Evolutionary conservation across 1,140 invertebrate genomes (phyloP), one percentile per base, ranked within the genome.

Genomic region (Meloidogyne exigua): DNA sequence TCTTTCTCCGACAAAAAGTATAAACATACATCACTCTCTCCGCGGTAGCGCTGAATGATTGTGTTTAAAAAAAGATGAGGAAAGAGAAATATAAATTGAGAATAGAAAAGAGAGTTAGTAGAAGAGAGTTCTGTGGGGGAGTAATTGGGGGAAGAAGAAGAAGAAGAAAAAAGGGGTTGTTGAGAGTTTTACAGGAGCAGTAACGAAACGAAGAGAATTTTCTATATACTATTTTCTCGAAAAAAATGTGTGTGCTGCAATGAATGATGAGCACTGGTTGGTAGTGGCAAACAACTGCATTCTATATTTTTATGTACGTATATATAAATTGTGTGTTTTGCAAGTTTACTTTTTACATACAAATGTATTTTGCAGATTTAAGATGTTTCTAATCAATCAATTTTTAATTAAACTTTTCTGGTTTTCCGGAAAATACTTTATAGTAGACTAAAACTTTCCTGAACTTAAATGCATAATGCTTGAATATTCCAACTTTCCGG

Each of bases 271-370:
- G 49, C 49, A n/a, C 49, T n/a, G 44, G 42, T 44, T 49, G 44
- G 49, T 57, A 57, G 49, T n/a, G 49, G n/a, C 49, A 21, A 57
- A 57, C 49, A 57, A 57, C 49, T 57, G 49, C 49, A 57, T 57
- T 44, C 13, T 57, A 57, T n/a, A 44, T 44, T 44, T 57, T 9
- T 57, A n/a, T 57, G 49, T 57, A n/a, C n/a, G n/a, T n/a, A n/a
- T n/a, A 57, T 57, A 57, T n/a, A 57, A 57, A 57, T 57, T 57
- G 49, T 57, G 49, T 57, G 49, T 57, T 57, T 57, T 57, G 49
- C 49, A 57, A 57, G 49, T 57, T 57, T 57, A 57, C 49, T 57
- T 57, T 44, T 44, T 44, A 44, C 13, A 44, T 44, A 44, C 42
- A 44, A 15, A n/a, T 57, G 49, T 57, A n/a, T 57, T 57, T 57